Evolutionary conservation across 2,113 vertebrate genomes (phyloP).

Genomic region (Heloderma charlesbogerti): DNA sequence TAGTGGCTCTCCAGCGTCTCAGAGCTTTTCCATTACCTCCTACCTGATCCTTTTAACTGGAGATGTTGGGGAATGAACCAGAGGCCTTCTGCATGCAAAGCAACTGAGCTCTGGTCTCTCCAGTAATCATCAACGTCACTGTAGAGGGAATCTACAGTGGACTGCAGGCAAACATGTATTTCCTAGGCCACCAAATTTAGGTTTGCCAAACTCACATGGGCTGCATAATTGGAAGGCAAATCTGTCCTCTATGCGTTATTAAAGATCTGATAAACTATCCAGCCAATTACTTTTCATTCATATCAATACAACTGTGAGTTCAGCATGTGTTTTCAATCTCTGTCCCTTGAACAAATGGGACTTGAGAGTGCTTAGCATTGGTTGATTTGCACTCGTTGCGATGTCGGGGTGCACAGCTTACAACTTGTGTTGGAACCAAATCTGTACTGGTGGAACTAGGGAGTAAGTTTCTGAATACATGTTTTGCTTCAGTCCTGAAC

Average conservation of each 20-base stretch:
- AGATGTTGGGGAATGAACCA: not conserved
- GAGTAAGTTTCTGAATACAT: not conserved
- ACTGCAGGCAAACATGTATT: not conserved
- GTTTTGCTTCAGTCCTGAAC: constrained; percentile 12
- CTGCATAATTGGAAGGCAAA: not conserved
- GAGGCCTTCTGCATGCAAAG: not conserved
- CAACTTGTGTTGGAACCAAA: not conserved
- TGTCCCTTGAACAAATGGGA: not conserved
- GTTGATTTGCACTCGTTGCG: not conserved
- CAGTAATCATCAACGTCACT: not conserved
- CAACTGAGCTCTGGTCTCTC: not conserved
- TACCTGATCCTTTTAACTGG: not conserved
- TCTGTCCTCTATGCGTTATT: not conserved
- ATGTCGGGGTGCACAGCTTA: constrained; percentile 9
- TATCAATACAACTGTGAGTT: not conserved
- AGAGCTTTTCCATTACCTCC: not conserved
- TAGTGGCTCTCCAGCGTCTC: not conserved
- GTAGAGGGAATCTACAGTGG: not conserved
- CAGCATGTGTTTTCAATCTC: not conserved
- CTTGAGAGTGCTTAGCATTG: not conserved
- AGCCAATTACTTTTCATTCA: not conserved
- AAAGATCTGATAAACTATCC: not conserved
- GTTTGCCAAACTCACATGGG: not conserved
- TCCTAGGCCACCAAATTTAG: not conserved
- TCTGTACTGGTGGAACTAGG: constrained; percentile 1